Evolutionary conservation across 2,888 invertebrate genomes (phyloP), one percentile per base, ranked within the genome.

Genomic region (Pristionchus maxplancki): DNA sequence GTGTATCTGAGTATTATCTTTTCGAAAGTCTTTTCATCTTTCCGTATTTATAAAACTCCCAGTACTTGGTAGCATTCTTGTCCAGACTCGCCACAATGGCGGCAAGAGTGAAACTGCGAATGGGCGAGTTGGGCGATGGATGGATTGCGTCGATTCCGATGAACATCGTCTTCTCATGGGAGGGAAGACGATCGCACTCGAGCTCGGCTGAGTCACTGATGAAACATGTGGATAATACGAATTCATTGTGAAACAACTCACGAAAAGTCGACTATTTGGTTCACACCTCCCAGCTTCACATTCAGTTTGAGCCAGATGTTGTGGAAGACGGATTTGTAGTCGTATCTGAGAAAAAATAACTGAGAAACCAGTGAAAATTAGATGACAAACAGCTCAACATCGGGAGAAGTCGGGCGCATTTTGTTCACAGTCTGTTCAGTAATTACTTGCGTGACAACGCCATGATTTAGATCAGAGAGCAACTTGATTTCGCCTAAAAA

Each of bases 121-220:
- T 67, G 28, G 67, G 85, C n/a, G 85, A 64, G 3, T 62, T 64
- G 0, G 85, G 37, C 0, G 90, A 89, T 1, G 92, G 91, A 90
- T 91, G 92, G 24, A 91, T 91, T 15, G 90, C 90, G 67, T 92
- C 92, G 40, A 92, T 90, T 53, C 92, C 92, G 17, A 92, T 89
- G 85, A 89, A 92, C 90, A 91, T 90, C 15, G 64, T 89, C 2
- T 28, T 24, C 34, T 40, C 62, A 24, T 58, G 24, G 17, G 34
- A n/a, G 4, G 84, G 84, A 11, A 84, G 24, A 20, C 58, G 5
- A 37, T 8, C 17, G 24, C 6, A 15, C 1, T 84, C 84, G 11
- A 34, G 40, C 28, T 58, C 53, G 9, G 13, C 28, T 28, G n/a
- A 34, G 0, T 37, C 58, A 5, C 40, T 84, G 6, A 58, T 50